Base-by-base conservation (phyloP, 2,888 invertebrate species). In the Gymnosoma rotundatum region DNA sequence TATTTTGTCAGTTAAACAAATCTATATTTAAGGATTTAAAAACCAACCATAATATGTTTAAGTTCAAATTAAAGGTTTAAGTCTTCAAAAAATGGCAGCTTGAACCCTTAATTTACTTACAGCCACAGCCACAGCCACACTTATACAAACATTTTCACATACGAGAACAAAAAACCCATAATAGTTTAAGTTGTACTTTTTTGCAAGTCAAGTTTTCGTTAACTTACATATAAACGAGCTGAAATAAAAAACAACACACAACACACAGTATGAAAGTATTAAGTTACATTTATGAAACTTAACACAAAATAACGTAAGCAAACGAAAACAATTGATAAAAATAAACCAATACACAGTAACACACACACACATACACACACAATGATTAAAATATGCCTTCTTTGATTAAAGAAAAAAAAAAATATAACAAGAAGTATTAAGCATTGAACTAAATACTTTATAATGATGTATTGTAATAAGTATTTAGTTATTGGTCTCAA, bases 121-220 rank as follows among this genome's bases (percentile, higher is more conserved):
- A 38, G 18, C 45, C 18, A 72, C 56, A 64, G 14, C 58, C 38
- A 42, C 61, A 38, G 18, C 45, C 18, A 72, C 56, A 64, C n/a
- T 58, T 36, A 72, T 12, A 56, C 14, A 70, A 21, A 54, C 52
- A 63, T 45, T 69, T 61, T 76, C 56, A 56, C 38, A 78, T 72
- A 64, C 25, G 64, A 67, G 66, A 66, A 50, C 52, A 48, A 16
- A 42, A 16, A 48, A 83, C 83, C 80, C 79, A 75, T 73, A 79
- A 79, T 83, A 79, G 80, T 74, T 79, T 80, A 74, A 74, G 78
- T 83, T 80, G 78, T 79, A 80, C 75, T 81, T 83, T 78, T 80
- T 21, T 61, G 20, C 75, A 81, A 83, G 83, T 85, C 81, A 81
- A 81, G 78, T 85, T 83, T 80, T 85, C 70, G 80, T 83, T 80